Percentiles rank a stretch among this genome's conserved stretches.
These are phyloP conservation scores for Cryptoprocta ferox DNA, from an alignment of 2,797 vertebrate genomes.

Conservation along the genomic window DNA sequence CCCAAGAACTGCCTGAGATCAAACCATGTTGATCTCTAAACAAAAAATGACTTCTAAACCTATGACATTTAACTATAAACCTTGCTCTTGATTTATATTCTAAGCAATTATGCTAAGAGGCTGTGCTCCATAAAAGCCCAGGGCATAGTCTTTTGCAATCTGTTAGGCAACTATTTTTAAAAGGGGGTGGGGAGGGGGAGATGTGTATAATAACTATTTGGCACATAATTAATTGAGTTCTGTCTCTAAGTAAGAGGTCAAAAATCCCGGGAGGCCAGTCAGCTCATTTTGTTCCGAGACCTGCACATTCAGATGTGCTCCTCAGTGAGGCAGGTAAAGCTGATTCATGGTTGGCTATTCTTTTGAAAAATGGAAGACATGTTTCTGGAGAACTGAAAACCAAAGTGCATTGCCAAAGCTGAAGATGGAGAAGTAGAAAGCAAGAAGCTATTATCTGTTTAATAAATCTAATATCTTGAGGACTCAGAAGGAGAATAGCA, in stretches of 20 bases:
- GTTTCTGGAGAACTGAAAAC: neutral
- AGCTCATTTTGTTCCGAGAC: slow-evolving; percentile 5
- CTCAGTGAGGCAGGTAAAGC: neutral
- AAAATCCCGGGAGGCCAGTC: neutral
- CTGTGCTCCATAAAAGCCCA: neutral
- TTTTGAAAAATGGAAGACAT: neutral
- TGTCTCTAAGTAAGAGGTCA: slow-evolving; percentile 6
- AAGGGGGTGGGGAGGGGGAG: neutral
- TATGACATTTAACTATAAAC: neutral
- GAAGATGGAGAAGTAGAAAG: neutral
- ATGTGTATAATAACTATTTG: neutral
- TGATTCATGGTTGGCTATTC: neutral
- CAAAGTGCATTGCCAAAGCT: neutral
- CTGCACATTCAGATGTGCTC: neutral
- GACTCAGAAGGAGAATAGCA: neutral
- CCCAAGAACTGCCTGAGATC: slow-evolving; percentile 8
- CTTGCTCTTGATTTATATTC: neutral
- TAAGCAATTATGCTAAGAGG: neutral
- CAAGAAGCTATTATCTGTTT: neutral
- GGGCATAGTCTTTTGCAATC: neutral
- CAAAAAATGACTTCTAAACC: slow-evolving; percentile 44
- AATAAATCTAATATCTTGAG: neutral
- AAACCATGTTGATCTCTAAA: slow-evolving; percentile 22
- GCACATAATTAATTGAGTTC: neutral
- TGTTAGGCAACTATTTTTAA: neutral